Base-by-base conservation (phyloP, 2,113 vertebrate species). In the Odontophorus gujanensis region DNA sequence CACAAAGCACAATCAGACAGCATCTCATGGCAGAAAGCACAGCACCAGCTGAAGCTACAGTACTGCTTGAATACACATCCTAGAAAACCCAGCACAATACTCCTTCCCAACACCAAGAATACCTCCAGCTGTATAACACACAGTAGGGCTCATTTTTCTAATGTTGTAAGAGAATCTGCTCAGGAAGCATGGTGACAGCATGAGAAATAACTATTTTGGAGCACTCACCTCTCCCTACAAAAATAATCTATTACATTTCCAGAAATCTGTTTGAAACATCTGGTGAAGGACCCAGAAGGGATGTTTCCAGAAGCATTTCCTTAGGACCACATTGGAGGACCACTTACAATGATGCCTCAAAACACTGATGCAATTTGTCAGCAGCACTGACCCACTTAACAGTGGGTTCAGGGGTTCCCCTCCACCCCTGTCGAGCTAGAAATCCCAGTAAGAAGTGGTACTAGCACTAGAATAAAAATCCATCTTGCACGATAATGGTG, bases 181-280 rank as follows among this genome's bases (percentile, higher is more conserved):
- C 36, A 43, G 25, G 53, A 6, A 84, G 14, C 22, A 47, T 50
- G 40, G 26, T 15, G 8, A 68, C 32, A 59, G 21, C 7, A 7
- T 6, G 8, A 74, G 45, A 73, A 78, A 67, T 5, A n/a, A 0
- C 0, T 17, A 13, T 38, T 66, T 78, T 0, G 0, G 38, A 83
- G 45, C 22, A 78, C 3, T 4, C 9, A 51, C 42, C 42, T 61
- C 71, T 47, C n/a, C 36, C 84, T 78, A 50, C 11, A 67, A 24
- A 65, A 40, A 57, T 26, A 30, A 63, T 18, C 28, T 1, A 7
- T 16, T 18, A 22, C 1, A 2, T 47, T 81, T 78, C 24, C 63
- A 14, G 42, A 87, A 34, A 22, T 19, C 25, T 13, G 3, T 42
- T 40, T 36, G 45, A 85, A 80, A 74, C 28, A 9, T 42, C 28